These are phyloP conservation scores for Alethe diademata DNA, from an alignment of 2,113 vertebrate genomes.

Conservation along the genomic window DNA sequence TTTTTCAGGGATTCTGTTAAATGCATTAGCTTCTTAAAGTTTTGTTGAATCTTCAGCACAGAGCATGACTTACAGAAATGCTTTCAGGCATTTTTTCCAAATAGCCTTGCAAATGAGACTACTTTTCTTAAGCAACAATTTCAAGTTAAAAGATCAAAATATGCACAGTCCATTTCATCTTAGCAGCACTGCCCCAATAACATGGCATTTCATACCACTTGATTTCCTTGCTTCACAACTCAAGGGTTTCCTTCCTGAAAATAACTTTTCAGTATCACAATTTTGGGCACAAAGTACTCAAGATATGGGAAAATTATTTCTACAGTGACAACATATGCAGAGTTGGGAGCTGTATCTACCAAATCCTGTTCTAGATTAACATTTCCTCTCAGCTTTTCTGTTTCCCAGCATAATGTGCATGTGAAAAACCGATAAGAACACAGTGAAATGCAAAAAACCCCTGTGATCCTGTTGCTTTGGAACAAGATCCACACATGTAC, in stretches of 20 bases:
- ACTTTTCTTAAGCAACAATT: background rate
- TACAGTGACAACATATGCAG: background rate
- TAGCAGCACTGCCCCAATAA: background rate
- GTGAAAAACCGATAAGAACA: background rate
- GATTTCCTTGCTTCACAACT: background rate
- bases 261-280: background rate
- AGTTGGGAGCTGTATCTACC: background rate
- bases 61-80: background rate
- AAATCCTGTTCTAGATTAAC: background rate
- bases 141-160: background rate
- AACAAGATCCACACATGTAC: background rate
- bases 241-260: background rate
- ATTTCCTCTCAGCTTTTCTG: background rate
- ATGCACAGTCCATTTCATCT: background rate
- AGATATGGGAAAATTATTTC: background rate
- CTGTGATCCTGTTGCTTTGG: background rate
- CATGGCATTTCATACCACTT: background rate
- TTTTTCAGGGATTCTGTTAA: background rate
- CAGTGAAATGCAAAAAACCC: rapidly evolving
- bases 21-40: background rate
- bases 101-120: background rate
- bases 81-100: background rate
- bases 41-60: background rate
- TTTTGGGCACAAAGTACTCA: background rate
- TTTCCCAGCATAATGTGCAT: background rate